Percentiles rank a stretch among this genome's conserved stretches.
Evolutionary conservation across 2,797 vertebrate genomes (phyloP).

Genomic region (Morus bassanus): DNA sequence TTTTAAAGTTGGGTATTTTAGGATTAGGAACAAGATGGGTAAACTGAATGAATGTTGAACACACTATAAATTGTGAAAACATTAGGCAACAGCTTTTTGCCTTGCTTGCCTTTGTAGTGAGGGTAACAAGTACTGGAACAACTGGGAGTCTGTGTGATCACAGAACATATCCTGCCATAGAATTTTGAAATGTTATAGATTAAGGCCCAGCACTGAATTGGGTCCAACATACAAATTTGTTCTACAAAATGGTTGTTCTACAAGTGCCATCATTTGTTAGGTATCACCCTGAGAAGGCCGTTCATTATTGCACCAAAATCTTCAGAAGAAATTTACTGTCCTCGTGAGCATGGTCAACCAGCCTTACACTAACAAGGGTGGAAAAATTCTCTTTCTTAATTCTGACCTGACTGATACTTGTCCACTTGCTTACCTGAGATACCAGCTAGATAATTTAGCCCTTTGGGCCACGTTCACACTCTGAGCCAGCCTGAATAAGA

Average conservation of each 20-base stretch:
- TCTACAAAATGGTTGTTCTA: neutral
- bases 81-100: neutral
- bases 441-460: neutral
- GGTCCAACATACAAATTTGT: neutral
- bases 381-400: neutral
- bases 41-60: neutral
- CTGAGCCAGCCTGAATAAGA: neutral
- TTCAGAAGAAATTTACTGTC: neutral
- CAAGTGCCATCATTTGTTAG: neutral
- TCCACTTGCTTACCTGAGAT: neutral
- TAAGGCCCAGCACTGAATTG: neutral
- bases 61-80: neutral
- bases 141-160: neutral
- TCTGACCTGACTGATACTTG: neutral
- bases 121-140: neutral
- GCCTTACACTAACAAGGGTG: neutral
- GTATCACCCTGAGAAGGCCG: neutral
- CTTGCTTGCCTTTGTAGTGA: neutral
- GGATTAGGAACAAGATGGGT: conserved; percentile 15
- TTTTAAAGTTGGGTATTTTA: conserved; percentile 33
- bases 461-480: neutral
- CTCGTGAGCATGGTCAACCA: neutral
- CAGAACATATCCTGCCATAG: neutral
- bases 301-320: neutral
- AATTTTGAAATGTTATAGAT: neutral